Evolutionary conservation across 2,797 vertebrate species (phyloP).

Genomic region (Xiphophorus birchmanni): DNA sequence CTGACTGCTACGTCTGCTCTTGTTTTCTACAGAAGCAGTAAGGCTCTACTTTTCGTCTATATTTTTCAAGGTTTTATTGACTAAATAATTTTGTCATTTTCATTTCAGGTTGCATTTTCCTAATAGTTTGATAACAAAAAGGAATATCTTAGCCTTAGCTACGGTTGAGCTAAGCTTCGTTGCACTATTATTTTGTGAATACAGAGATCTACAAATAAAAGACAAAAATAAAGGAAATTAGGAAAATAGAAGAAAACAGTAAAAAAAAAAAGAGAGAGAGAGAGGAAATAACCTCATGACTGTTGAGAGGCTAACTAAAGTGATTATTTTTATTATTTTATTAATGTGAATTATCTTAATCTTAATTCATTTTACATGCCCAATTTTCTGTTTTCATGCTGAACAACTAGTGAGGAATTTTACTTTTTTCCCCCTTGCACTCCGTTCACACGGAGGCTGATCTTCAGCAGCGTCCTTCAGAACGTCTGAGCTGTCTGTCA

Average conservation of each 20-base stretch:
- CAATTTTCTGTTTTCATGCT: not conserved
- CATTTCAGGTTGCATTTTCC: not conserved
- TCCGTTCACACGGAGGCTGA: not conserved
- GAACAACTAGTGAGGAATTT: not conserved
- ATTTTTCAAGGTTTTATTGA: not conserved
- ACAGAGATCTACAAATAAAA: not conserved
- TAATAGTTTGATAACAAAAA: not conserved
- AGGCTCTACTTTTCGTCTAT: not conserved
- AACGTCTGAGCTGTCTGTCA: conserved; percentile 11
- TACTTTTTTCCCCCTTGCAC: not conserved
- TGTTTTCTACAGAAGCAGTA: not conserved
- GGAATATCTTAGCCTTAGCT: not conserved
- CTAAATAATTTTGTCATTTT: not conserved
- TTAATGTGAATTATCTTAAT: not conserved
- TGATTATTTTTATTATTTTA: not conserved
- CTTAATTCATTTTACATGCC: not conserved
- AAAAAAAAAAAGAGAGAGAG: not conserved
- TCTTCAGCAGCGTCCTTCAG: not conserved
- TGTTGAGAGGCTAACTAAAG: not conserved
- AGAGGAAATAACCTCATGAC: not conserved
- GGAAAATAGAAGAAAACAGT: not conserved
- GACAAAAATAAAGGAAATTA: not conserved
- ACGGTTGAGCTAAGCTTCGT: not conserved
- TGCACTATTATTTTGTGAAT: too few relatives aligned
- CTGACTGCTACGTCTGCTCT: not conserved